Percentiles rank a stretch among this genome's conserved stretches.
Evolutionary conservation across 2,113 vertebrate genomes (phyloP).

Genomic region (Vombatus ursinus): DNA sequence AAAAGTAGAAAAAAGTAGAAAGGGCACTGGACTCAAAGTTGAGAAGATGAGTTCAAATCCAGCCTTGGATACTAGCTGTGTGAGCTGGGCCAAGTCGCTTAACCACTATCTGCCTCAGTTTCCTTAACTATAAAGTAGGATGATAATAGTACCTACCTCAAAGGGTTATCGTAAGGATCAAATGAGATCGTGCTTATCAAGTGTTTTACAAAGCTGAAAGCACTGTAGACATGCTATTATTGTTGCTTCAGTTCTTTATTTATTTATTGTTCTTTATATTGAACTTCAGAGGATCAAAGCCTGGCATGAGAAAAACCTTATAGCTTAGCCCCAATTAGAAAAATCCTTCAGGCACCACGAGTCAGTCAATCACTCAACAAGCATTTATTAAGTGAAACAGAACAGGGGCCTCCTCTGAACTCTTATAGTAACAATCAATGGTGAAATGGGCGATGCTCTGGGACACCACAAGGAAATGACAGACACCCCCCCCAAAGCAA

Average conservation of each 20-base stretch:
- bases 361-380: not conserved
- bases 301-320: not conserved
- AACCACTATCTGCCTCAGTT: too few species aligned
- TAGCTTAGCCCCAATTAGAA: not conserved
- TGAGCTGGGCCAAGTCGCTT: too few species aligned
- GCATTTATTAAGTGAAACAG: not conserved
- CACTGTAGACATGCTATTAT: too few species aligned
- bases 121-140: too few species aligned
- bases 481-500: conserved; percentile 11
- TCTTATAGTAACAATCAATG: not conserved
- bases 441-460: not conserved
- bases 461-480: conserved; percentile 1
- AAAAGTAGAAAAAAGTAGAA: too few species aligned
- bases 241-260: not conserved
- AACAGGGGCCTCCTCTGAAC: not conserved
- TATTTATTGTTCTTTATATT: too few species aligned
- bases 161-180: not conserved
- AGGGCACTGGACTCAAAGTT: not conserved
- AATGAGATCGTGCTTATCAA: not conserved
- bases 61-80: not conserved
- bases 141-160: not conserved
- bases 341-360: not conserved
- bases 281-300: not conserved
- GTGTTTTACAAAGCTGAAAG: too few species aligned
- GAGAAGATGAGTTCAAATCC: not conserved